Conservation (phyloP, 2,888 invertebrate genomes). For the Willowsia nigromaculata region DNA sequence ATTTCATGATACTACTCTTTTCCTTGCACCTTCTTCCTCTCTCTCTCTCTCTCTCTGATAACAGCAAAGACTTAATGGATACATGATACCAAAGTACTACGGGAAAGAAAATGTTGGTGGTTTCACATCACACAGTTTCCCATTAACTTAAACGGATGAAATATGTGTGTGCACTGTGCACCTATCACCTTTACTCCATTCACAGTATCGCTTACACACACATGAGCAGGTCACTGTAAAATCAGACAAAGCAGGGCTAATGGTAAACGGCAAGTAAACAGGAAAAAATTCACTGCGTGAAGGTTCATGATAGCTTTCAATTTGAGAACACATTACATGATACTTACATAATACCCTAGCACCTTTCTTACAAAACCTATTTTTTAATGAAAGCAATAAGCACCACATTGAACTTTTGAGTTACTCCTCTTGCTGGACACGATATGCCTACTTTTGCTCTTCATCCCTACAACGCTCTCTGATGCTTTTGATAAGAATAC, state of each 20-base stretch:
- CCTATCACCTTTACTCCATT: not conserved
- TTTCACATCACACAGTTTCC: not conserved
- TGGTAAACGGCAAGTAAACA: slow-evolving; percentile 3
- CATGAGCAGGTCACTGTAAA: not conserved
- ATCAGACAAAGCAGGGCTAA: not conserved
- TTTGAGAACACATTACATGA: not conserved
- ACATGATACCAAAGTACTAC: not conserved
- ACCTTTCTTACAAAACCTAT: not conserved
- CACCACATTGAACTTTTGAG: not conserved
- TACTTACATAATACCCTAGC: not conserved
- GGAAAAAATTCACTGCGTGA: not conserved
- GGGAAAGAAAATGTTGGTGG: slow-evolving; percentile 16
- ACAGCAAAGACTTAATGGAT: not conserved
- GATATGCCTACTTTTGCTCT: not conserved
- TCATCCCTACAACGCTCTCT: not conserved
- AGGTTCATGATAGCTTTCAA: too few relatives aligned
- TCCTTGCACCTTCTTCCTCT: not conserved
- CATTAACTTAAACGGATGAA: not conserved
- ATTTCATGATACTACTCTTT: not conserved
- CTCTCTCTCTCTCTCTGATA: not conserved
- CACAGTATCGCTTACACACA: not conserved
- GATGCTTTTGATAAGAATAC: not conserved
- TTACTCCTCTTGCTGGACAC: not conserved
- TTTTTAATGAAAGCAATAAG: slow-evolving; percentile 11
- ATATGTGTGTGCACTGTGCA: not conserved